Evolutionary conservation across 2,113 vertebrate species (phyloP).

Genomic region (Tricholaema leucomelas): DNA sequence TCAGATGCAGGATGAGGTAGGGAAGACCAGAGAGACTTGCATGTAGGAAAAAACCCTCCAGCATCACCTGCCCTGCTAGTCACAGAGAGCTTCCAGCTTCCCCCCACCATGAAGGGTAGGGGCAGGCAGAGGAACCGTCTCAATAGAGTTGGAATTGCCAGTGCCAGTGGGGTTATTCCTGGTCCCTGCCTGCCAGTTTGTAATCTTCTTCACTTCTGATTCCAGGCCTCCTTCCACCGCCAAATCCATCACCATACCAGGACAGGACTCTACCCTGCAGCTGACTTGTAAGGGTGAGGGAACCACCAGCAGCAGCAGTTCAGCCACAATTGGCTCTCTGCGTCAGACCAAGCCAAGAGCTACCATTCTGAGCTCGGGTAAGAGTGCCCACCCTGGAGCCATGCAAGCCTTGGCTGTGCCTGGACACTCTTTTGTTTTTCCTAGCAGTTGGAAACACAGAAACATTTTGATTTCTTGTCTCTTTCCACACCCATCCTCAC

Average conservation of each 20-base stretch:
- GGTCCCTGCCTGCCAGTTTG: background rate
- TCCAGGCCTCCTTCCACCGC: conserved; percentile 84
- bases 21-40: fast-evolving
- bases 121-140: fast-evolving
- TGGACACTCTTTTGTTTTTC: background rate
- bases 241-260: conserved; percentile 90
- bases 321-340: conserved; percentile 76
- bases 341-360: conserved; percentile 81
- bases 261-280: conserved; percentile 91
- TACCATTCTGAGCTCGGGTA: conserved; percentile 88
- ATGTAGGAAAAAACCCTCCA: background rate
- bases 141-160: background rate
- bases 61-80: fast-evolving
- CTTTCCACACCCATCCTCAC: background rate
- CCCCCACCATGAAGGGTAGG: background rate
- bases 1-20: background rate
- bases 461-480: background rate
- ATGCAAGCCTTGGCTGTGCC: background rate
- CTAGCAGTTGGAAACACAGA: background rate
- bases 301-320: conserved; percentile 70
- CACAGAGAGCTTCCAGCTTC: background rate
- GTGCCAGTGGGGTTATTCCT: fast-evolving
- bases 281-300: conserved; percentile 96
- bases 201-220: background rate
- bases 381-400: background rate